Evolutionary conservation across 2,113 vertebrate species (phyloP).

Genomic region (Theropithecus gelada): DNA sequence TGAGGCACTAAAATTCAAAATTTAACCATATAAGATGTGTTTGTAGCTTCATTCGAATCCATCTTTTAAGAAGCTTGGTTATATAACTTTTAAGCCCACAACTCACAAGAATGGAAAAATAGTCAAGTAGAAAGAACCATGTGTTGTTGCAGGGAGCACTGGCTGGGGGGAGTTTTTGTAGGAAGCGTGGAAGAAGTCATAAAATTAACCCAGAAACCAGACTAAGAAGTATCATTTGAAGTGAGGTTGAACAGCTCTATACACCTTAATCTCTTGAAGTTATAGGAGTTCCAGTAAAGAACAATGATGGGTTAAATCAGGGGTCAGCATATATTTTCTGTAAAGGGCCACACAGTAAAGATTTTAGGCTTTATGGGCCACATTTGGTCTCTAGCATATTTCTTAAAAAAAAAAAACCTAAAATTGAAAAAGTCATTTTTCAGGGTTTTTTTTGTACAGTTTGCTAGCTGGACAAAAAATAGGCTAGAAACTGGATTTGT

Average conservation of each 20-base stretch:
- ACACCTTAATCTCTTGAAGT: neutral
- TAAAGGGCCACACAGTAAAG: neutral
- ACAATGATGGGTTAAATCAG: neutral
- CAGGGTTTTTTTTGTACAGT: too few relatives aligned
- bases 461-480: neutral
- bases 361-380: neutral
- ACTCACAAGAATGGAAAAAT: neutral
- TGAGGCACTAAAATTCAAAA: slow-evolving; percentile 22
- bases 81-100: neutral
- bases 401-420: neutral
- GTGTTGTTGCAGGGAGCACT: neutral
- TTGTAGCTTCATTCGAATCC: neutral
- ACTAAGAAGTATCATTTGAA: neutral
- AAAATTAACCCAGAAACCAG: neutral
- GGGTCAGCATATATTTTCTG: neutral
- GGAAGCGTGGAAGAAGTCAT: neutral
- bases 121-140: neutral
- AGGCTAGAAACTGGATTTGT: neutral
- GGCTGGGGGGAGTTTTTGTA: neutral
- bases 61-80: neutral
- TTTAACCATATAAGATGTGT: neutral
- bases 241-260: neutral
- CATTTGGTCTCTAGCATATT: neutral
- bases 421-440: neutral
- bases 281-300: neutral